Evolutionary conservation across 2,113 vertebrate genomes (phyloP).

Genomic region (Camelus bactrianus): DNA sequence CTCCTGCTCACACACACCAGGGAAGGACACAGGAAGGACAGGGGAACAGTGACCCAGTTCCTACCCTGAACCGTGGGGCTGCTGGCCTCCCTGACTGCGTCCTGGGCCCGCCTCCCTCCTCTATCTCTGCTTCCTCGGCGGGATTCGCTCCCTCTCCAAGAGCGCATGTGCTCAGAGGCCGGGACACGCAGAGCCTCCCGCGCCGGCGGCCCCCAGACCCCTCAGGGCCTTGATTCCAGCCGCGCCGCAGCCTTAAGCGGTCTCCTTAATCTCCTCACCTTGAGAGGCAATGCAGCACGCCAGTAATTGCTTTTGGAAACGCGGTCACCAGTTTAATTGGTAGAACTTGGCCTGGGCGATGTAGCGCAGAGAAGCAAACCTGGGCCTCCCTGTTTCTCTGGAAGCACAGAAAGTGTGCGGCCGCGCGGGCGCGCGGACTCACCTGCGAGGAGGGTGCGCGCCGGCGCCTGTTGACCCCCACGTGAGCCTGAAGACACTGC

Average conservation of each 20-base stretch:
- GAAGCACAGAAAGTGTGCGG: not conserved
- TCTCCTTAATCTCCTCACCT: slow-evolving; percentile 17
- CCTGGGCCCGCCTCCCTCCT: not conserved
- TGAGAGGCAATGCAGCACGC: not conserved
- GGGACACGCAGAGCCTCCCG: fast-evolving
- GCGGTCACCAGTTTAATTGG: slow-evolving; percentile 63
- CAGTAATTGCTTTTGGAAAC: slow-evolving; percentile 75
- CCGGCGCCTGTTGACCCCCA: fast-evolving
- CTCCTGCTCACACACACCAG: not conserved
- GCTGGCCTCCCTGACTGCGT: fast-evolving
- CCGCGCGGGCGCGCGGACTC: fast-evolving
- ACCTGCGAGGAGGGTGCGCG: fast-evolving
- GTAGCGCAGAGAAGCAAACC: not conserved
- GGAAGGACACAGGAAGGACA: not conserved
- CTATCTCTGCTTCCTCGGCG: fast-evolving
- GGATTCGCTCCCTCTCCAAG: not conserved
- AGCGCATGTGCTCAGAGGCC: fast-evolving
- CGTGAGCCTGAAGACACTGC: not conserved
- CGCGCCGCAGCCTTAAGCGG: not conserved
- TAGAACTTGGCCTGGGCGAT: slow-evolving; percentile 46
- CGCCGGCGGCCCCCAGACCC: not conserved
- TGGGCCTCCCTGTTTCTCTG: not conserved
- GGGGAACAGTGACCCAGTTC: not conserved
- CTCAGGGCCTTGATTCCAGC: not conserved
- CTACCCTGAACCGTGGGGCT: fast-evolving